phyloP scores from a whole-genome alignment of 2,113 vertebrate genomes.

The Plectropomus leopardus region DNA sequence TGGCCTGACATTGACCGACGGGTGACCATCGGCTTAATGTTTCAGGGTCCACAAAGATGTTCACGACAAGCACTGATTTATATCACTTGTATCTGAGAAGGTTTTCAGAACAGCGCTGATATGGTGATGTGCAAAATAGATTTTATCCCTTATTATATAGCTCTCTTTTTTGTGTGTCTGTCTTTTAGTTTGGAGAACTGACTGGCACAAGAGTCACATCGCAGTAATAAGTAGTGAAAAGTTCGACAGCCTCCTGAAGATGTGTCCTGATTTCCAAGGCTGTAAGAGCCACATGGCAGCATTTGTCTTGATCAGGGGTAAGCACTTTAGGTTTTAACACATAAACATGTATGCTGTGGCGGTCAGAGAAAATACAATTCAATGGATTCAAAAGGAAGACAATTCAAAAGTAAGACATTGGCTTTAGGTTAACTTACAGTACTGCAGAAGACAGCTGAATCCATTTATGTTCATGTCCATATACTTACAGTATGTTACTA shows the following conservation, averaged over 20 bases:
- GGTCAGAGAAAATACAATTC: too few relatives aligned
- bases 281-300: slow-evolving; percentile 87
- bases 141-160: neutral
- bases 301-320: slow-evolving; percentile 89
- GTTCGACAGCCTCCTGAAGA: slow-evolving; percentile 84
- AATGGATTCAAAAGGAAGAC: neutral
- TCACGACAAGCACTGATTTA: neutral
- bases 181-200: slow-evolving; percentile 60
- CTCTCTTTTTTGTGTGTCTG: neutral
- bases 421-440: neutral
- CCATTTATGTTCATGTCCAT: neutral
- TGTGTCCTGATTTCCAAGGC: slow-evolving; percentile 72
- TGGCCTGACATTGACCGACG: too few relatives aligned
- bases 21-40: too few relatives aligned
- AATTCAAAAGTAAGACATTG: neutral
- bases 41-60: neutral
- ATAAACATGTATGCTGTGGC: too few relatives aligned
- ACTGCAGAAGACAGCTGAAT: neutral
- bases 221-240: slow-evolving; percentile 82
- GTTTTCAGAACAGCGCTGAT: neutral
- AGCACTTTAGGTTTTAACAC: neutral
- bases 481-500: neutral
- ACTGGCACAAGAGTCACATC: slow-evolving; percentile 86
- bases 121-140: neutral
- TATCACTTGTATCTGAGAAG: neutral